These are phyloP conservation scores for Beroe ovata DNA, from an alignment of 37 sponge, comb jelly and placozoan genomes.

Conservation along the genomic window DNA sequence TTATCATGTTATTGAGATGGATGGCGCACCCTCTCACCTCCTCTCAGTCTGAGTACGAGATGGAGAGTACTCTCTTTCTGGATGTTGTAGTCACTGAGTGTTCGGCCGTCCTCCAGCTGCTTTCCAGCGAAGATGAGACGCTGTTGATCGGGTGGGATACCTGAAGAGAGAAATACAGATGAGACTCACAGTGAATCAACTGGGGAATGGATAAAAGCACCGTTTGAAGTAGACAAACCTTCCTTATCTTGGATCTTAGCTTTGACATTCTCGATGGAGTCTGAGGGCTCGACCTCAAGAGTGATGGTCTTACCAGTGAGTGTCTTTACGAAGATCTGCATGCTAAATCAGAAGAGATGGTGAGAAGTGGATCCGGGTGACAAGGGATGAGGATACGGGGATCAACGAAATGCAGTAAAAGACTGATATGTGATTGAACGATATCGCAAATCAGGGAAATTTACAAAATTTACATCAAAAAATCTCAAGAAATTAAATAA, in stretches of 20 bases:
- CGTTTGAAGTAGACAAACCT: neutral
- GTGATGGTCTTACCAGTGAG: slow-evolving; percentile 68
- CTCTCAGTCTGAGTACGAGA: slow-evolving; percentile 45
- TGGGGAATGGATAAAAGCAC: too few species aligned
- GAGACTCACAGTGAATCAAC: too few species aligned
- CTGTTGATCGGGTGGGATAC: slow-evolving; percentile 96
- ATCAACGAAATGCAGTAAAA: too few species aligned
- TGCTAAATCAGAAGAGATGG: slow-evolving; percentile 14
- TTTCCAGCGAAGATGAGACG: slow-evolving; percentile 98
- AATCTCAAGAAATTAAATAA: too few species aligned
- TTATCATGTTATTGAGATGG: too few species aligned
- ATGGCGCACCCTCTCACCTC: neutral
- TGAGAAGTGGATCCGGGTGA: too few species aligned
- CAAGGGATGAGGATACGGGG: too few species aligned
- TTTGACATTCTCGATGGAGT: slow-evolving; percentile 69
- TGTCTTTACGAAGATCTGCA: slow-evolving; percentile 70
- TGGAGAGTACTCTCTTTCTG: slow-evolving; percentile 95
- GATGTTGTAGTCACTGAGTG: slow-evolving; percentile 95
- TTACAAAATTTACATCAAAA: too few species aligned
- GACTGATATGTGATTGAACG: too few species aligned
- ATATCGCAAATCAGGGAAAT: too few species aligned
- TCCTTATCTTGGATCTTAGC: slow-evolving; percentile 68
- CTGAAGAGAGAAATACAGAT: slow-evolving; percentile 28
- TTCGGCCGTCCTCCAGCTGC: slow-evolving; percentile 96
- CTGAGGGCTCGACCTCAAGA: slow-evolving; percentile 67